Base-by-base conservation (phyloP, 2,888 invertebrate genomes). In the Gibbula magus region DNA sequence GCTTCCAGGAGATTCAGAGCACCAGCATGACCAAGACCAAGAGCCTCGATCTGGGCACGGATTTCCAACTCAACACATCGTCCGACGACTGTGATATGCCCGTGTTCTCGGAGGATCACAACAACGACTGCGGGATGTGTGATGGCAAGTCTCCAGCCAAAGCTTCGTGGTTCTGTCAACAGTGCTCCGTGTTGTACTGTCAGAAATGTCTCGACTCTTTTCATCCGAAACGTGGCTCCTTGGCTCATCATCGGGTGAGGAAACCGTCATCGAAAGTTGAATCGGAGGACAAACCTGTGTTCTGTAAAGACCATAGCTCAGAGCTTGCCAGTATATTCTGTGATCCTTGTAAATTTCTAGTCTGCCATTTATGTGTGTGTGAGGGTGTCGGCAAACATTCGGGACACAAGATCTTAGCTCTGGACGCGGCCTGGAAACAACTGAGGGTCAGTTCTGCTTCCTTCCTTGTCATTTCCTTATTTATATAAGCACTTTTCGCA, bases 301-400 rank as follows among this genome's bases (percentile, higher is more conserved):
- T 85, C 77, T 91, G 91, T 79, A 67, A 77, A 13, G 91, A 91
- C 77, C 91, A 91, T 78, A 82, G 83, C 20, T 80, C 83, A 13
- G 91, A 91, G 78, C 78, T 82, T 22, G 87, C 88, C 0, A 86
- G 88, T 39, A 89, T 91, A 67, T 91, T 90, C 82, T 91, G 91
- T 86, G 89, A 90, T 80, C 79, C 86, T 35, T 91, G 91, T 81
- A 88, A 89, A 77, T 77, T 86, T 45, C 83, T 90, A 52, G 90
- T 89, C 18, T 92, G 91, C 75, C 90, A 89, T 56, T 85, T 91
- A 39, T 91, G 91, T 87, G 89, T 91, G 51, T 91, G 91, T 85
- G 89, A 91, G 70, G 91, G 90, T 18, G 85, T 88, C 10, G 91
- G 91, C 4, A 87, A 88, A 84, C 91, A 91, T 82, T 87, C 89